Evolutionary conservation across 2,888 invertebrate species (phyloP).

Genomic region (Tinea semifulvella): DNA sequence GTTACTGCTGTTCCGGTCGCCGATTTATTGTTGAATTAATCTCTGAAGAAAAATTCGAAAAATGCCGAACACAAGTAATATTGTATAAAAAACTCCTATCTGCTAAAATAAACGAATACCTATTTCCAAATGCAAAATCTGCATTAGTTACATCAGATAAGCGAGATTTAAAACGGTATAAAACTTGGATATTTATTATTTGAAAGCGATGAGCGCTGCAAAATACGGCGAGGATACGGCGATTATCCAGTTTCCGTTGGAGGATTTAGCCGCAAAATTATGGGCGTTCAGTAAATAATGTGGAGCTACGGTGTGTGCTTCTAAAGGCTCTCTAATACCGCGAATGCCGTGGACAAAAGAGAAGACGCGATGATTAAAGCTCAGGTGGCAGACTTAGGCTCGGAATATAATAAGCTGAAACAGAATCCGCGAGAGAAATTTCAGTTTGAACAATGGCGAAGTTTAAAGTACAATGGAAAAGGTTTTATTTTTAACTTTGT

Average conservation of each 20-base stretch:
- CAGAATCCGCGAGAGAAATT: slow-evolving; percentile 20
- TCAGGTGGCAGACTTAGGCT: slow-evolving; percentile 26
- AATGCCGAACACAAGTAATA: slow-evolving; percentile 3
- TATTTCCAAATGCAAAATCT: slow-evolving; percentile 1
- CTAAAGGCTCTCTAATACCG: slow-evolving; percentile 18
- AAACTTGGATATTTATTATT: background rate
- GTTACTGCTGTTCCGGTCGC: slow-evolving; percentile 37
- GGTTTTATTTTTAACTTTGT: slow-evolving; percentile 14
- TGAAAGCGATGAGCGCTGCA: slow-evolving; percentile 3
- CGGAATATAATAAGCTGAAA: slow-evolving; percentile 30
- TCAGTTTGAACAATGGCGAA: slow-evolving; percentile 14
- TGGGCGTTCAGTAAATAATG: slow-evolving; percentile 15
- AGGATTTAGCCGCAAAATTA: slow-evolving; percentile 17
- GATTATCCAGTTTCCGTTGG: slow-evolving; percentile 15
- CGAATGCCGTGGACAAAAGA: slow-evolving; percentile 18
- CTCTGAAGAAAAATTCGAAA: slow-evolving; percentile 5
- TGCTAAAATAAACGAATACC: too few relatives aligned
- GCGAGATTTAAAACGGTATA: slow-evolving; percentile 3
- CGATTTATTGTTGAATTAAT: slow-evolving; percentile 23
- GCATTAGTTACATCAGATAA: slow-evolving; percentile 7
- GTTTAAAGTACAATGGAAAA: slow-evolving; percentile 14
- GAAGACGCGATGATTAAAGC: slow-evolving; percentile 22
- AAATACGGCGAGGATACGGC: slow-evolving; percentile 12
- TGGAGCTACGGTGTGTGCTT: slow-evolving; percentile 12
- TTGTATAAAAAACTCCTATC: slow-evolving; percentile 13